These are phyloP conservation scores for Protobothrops mucrosquamatus DNA, from an alignment of 2,113 vertebrate genomes.

Conservation along the genomic window DNA sequence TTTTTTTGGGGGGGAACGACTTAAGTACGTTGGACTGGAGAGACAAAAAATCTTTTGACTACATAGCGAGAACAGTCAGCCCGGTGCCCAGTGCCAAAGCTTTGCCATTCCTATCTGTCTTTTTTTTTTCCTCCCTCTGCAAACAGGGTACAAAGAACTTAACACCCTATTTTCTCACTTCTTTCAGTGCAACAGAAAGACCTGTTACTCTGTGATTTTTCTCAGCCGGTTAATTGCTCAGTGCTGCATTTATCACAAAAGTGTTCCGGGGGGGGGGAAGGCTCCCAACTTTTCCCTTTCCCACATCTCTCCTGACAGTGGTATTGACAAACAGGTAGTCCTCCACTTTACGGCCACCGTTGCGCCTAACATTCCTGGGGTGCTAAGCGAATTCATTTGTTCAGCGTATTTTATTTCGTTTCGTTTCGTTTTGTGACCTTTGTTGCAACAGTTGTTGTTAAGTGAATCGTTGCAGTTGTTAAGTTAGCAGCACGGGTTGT, in stretches of 20 bases:
- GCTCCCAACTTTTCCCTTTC: background rate
- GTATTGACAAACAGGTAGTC: background rate
- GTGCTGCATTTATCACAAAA: background rate
- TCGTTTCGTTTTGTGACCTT: background rate
- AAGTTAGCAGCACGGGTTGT: background rate
- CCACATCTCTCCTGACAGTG: background rate
- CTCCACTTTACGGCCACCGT: background rate
- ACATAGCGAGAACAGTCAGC: background rate
- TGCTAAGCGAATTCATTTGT: background rate
- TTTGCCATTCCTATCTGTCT: background rate
- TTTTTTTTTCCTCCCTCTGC: background rate
- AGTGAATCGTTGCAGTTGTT: background rate
- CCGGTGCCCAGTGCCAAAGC: background rate
- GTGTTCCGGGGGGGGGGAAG: too few species aligned
- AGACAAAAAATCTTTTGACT: background rate
- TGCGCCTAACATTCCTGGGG: background rate
- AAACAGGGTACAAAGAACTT: background rate
- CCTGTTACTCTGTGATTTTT: constrained; percentile 2
- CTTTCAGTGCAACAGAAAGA: background rate
- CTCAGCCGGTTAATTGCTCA: background rate
- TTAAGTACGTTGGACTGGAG: background rate
- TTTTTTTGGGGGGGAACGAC: background rate
- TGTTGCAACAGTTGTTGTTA: background rate
- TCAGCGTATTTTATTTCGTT: background rate
- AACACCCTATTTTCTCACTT: background rate